Evolutionary conservation across 2,888 invertebrate genomes (phyloP).

Genomic region (Acheta domesticus): DNA sequence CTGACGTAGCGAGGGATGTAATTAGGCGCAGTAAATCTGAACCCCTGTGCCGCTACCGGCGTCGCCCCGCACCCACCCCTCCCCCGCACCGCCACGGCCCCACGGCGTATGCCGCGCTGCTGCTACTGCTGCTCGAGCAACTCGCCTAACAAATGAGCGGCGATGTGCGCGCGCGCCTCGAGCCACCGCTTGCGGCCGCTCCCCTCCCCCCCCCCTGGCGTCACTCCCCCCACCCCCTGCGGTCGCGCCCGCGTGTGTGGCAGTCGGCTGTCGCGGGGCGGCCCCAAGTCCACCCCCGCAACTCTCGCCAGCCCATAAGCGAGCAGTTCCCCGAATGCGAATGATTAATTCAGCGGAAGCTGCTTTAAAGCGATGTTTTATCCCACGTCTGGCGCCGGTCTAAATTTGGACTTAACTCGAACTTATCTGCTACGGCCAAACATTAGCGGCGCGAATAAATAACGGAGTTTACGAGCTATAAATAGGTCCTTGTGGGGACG

Average conservation of each 20-base stretch:
- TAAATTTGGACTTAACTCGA: background rate
- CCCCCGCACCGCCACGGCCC: background rate
- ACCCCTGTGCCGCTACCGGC: background rate
- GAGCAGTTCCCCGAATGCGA: background rate
- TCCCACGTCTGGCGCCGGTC: background rate
- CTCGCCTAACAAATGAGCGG: conserved; percentile 1
- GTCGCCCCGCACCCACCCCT: background rate
- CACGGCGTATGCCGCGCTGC: background rate
- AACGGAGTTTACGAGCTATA: background rate
- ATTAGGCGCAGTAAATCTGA: conserved; percentile 18
- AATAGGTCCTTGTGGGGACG: too few species aligned
- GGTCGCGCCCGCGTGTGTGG: background rate
- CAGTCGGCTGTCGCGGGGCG: background rate
- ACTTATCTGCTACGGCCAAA: background rate
- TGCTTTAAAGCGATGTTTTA: background rate
- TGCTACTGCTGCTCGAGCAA: background rate
- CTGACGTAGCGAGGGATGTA: conserved; percentile 1
- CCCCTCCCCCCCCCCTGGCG: too few species aligned
- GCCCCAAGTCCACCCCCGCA: background rate
- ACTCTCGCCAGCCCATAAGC: background rate
- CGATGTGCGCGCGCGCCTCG: background rate
- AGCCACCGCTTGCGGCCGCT: background rate
- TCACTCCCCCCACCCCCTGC: background rate
- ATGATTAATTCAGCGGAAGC: conserved; percentile 18
- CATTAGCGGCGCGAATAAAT: background rate